Evolutionary conservation across 2,888 invertebrate species (phyloP), one percentile per base, ranked within the genome.

Genomic region (Dasysyrphus tricinctus): DNA sequence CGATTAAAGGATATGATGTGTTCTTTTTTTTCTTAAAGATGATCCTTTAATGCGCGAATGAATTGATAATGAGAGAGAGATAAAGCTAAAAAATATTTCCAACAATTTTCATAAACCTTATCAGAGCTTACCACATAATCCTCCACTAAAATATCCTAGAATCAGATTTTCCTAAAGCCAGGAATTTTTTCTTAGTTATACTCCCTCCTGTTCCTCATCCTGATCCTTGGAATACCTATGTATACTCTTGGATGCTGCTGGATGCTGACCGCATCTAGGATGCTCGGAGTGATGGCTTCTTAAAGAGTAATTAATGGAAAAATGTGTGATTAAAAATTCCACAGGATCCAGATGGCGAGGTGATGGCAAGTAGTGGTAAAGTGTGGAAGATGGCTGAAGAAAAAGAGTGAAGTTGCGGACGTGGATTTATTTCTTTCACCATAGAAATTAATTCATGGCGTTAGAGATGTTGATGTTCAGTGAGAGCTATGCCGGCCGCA

Each of bases 281-380:
- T 16, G 32, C 56, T 34, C n/a, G 79, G 79, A 49, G 67, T 34
- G 82, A 74, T 69, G 54, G 70, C 74, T 82, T 67, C 86, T 82
- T 86, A 79, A 75, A 78, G 86, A 75, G 91, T 91, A 91, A 91
- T 91, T 91, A 91, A 92, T 91, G 90, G 89, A 90, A 91, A 82
- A 90, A 89, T 91, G 90, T 90, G 91, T 91, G 91, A 91, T 91
- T 91, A 91, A 91, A 92, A 91, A 90, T 91, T 91, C 91, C 91
- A 75, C 70, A 82, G 70, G 32, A 24, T 34, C 72, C 34, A 5
- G 39, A n/a, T 11, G 8, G 39, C 8, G 4, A 14, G 54, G 4
- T 14, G 12, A 32, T 0, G 3, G 12, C 9, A 14, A 9, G 42
- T 51, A 19, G 39, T 24, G 24, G 24, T 24, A 24, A 24, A 24